A percentile compares a stretch with the other conserved stretches of the same genome.
Evolutionary conservation across 1,140 invertebrate species (phyloP).

Genomic region (Drosophila lowei): DNA sequence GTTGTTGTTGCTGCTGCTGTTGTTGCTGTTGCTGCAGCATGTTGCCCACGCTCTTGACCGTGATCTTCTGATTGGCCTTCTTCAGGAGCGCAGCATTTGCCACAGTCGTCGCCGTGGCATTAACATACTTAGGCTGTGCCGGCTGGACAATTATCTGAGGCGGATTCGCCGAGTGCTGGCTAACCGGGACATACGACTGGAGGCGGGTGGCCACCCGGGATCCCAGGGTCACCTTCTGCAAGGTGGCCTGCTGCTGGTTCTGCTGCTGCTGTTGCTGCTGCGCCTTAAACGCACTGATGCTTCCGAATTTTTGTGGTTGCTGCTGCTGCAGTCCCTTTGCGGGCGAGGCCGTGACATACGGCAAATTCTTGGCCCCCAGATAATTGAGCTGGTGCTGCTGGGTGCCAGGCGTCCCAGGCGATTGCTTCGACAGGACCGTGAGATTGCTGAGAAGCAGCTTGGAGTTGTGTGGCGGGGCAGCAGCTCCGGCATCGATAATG

Average conservation of each 20-base stretch:
- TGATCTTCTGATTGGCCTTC: conserved; percentile 69
- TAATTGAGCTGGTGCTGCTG: conserved; percentile 66
- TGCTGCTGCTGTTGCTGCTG: conserved; percentile 52
- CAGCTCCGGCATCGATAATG: conserved; percentile 68
- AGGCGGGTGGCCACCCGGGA: conserved; percentile 60
- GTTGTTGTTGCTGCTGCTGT: conserved; percentile 43
- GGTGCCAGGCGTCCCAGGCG: conserved; percentile 38
- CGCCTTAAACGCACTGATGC: conserved; percentile 56
- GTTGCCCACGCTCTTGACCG: conserved; percentile 62
- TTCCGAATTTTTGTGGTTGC: conserved; percentile 68
- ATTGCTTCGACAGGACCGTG: conserved; percentile 76
- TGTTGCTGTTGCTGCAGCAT: conserved; percentile 60
- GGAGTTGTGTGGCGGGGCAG: conserved; percentile 66
- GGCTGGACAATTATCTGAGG: conserved; percentile 72
- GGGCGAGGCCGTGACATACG: conserved; percentile 66
- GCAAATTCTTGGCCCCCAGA: conserved; percentile 62
- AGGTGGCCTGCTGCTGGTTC: conserved; percentile 38
- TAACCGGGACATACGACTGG: conserved; percentile 62
- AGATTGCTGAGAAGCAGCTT: conserved; percentile 79
- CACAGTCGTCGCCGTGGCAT: conserved; percentile 38
- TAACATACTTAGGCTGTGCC: conserved; percentile 69
- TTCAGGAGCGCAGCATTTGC: conserved; percentile 51
- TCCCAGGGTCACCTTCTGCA: conserved; percentile 67
- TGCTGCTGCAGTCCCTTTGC: conserved; percentile 53
- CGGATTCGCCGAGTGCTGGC: conserved; percentile 37